Base-by-base conservation (phyloP, 1,140 invertebrate species). In the Hesperophylax magnus region DNA sequence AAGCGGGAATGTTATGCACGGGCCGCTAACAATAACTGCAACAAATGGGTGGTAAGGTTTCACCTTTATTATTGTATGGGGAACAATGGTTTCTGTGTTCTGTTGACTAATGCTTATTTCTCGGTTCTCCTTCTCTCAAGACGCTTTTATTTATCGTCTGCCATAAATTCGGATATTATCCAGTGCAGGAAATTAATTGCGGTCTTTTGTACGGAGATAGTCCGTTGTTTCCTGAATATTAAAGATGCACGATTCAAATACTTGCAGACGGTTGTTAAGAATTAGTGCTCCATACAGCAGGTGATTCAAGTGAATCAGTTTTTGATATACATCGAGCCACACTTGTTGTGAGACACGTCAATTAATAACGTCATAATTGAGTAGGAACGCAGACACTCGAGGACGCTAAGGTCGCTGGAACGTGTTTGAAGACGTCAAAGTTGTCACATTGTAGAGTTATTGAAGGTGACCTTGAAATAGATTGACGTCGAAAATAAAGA, bases 131-230 rank as follows among this genome's bases (percentile, higher is more conserved):
- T 78, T 78, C 76, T 78, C 67, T 71, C 67, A 52, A 53, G 65
- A 52, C 63, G 61, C 6, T 67, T 31, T 79, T 53, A 79, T 79
- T 71, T 60, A 79, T 79, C 39, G 18, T 67, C 52, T 54, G 52
- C 77, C 34, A 79, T 79, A 79, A 71, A 79, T 79, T 79, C 53
- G 20, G 77, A 79, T 79, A 79, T 79, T 79, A 60, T 79, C 77
- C 56, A 54, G 18, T 58, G 22, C 65, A 27, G 18, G 77, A 71
- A 79, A 79, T 79, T 79, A 79, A 79, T 79, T 56, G 77, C 56
- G n/a, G 52, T 58, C 77, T 47, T 71, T 79, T 79, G 77, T 79
- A 52, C 47, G 7, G 14, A 72, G 77, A 71, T 22, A n/a, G 60
- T 31, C 63, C 27, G 60, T 79, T 79, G 77, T 79, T 72, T 78